Evolutionary conservation across 92 coral and sea anemone genomes (phyloP), one percentile per base, ranked within the genome.

Genomic region (Palythoa grandis): DNA sequence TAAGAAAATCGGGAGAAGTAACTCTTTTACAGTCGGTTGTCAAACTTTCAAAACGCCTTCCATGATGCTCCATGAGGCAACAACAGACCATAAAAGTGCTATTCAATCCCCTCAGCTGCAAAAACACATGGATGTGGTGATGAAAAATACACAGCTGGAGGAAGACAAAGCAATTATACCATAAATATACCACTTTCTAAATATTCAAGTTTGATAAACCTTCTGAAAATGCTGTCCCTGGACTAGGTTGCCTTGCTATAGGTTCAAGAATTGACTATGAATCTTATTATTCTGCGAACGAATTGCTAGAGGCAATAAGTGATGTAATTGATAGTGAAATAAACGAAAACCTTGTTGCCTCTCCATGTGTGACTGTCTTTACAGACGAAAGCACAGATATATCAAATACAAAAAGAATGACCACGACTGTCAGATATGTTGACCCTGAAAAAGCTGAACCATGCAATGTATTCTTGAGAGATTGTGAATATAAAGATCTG

Each of bases 311-410:
- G 13, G 63, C 63, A 57, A 65, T 86, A 50, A 66, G 85, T 24
- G 72, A 77, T 1, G 20, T 48, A 65, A 72, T 72, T 1, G 24
- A 72, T 43, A 23, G 19, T 24, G 79, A 78, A 68, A 47, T 69
- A 17, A 87, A 52, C n/a, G 89, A 86, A 50, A 61, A 57, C 22
- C n/a, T 65, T 2, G 68, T 38, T 60, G 57, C 20, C 25, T 87
- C 89, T 10, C 78, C 79, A 9, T 20, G 23, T 5, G 78, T 68
- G n/a, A 87, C 85, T 7, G 63, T 87, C 29, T 71, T 87, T 69
- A 86, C 89, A 69, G 78, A 87, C 53, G 85, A 87, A 86, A 86
- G 84, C 56, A 76, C 89, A 63, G 89, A 77, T 67, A 61, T 77
- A 40, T 39, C 89, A 72, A 86, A 71, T 76, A 88, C 58, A 29